Base-by-base conservation (phyloP, 2,888 invertebrate genomes). In the Papilio gigon region DNA sequence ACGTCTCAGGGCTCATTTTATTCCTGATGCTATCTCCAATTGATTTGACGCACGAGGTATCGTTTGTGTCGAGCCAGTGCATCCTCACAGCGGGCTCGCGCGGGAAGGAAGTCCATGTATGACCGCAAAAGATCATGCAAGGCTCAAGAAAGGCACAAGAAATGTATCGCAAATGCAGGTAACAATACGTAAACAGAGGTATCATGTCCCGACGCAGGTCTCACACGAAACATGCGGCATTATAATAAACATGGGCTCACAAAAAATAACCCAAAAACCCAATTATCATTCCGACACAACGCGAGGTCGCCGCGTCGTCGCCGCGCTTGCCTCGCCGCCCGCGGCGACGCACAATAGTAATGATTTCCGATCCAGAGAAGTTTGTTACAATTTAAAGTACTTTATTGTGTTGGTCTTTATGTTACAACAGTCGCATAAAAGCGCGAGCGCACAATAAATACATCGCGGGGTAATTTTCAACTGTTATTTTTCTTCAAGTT, bases 221-320 rank as follows among this genome's bases (percentile, higher is more conserved):
- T n/a, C 53, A 30, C 53, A 30, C 30, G 8, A 12, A 12, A 25
- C 50, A n/a, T 14, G 8, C 63, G 58, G 60, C 62, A 17, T 70
- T 66, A 50, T 62, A 50, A 37, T 65, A 65, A 65, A 62, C 27
- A 56, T 56, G 37, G 44, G 14, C 37, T 62, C 58, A 42, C 72
- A 75, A 70, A 73, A 71, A 80, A 75, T 86, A 82, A 83, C 85
- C 84, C 74, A 84, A 74, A 85, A 83, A 85, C 86, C 84, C 78
- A 82, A 79, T 82, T 85, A 56, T 56, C 30, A n/a, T n/a, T 27
- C 8, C 20, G 20, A 22, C 37, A 35, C 50, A 20, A 37, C 25
- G 17, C 4, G 20, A n/a, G n/a, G 53, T 17, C 62, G 44, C 44
- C 44, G 80, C 53, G 64, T 40, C 53, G 80, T 76, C 80, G 78